phyloP scores from a whole-genome alignment of 2,888 invertebrate species.

The Trachelus troglodyta region DNA sequence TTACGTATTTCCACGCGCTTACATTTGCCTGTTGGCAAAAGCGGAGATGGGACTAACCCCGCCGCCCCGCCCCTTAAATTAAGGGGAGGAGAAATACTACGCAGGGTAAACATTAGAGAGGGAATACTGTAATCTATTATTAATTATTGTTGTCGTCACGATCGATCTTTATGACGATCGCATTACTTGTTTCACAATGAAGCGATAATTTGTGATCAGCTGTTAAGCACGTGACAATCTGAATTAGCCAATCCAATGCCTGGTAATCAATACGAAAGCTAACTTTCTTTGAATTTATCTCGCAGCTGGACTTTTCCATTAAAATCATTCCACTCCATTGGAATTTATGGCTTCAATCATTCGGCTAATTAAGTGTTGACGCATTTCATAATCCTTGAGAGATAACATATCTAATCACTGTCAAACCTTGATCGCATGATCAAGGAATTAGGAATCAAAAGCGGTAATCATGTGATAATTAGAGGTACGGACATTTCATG shows the following conservation, averaged over 20 bases:
- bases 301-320: not conserved
- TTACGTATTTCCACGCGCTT: too few species aligned
- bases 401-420: not conserved
- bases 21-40: too few species aligned
- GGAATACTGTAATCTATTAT: not conserved
- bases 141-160: not conserved
- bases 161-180: not conserved
- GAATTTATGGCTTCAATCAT: not conserved
- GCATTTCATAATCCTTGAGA: not conserved
- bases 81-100: too few species aligned
- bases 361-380: not conserved
- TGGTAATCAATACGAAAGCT: not conserved
- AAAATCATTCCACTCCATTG: not conserved
- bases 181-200: not conserved
- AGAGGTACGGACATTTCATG: not conserved
- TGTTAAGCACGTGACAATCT: not conserved
- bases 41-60: too few species aligned
- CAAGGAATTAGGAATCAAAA: too few species aligned
- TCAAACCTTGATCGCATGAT: not conserved
- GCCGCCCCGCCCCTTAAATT: too few species aligned
- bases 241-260: not conserved
- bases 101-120: too few species aligned
- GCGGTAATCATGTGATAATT: too few species aligned
- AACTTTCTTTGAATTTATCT: not conserved
- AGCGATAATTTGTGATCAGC: not conserved